Percentiles rank a stretch among this genome's conserved stretches.
Evolutionary conservation across 2,888 invertebrate species (phyloP).

Genomic region (Apotomis betuletana): DNA sequence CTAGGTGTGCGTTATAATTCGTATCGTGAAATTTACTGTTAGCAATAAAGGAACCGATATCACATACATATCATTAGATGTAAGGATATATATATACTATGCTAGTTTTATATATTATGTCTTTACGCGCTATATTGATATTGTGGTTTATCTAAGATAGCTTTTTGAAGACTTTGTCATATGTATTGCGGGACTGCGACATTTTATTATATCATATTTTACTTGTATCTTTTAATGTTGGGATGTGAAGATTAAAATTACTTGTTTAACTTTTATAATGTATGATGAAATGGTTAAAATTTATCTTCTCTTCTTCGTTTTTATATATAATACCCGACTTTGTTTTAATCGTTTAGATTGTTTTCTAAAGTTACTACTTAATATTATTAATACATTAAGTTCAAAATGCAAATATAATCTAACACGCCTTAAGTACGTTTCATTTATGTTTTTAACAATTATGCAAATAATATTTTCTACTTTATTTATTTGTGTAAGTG

Average conservation of each 20-base stretch:
- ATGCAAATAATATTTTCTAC: background rate
- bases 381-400: no score
- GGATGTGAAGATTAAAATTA: background rate
- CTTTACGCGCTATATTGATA: slow-evolving; percentile 44
- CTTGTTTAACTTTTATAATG: background rate
- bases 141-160: slow-evolving; percentile 30
- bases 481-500: background rate
- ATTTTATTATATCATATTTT: background rate
- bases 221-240: background rate
- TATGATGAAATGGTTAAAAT: background rate
- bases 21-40: slow-evolving; percentile 53
- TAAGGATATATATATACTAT: slow-evolving; percentile 63
- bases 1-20: slow-evolving; percentile 54
- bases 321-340: no score
- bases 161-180: slow-evolving; percentile 23
- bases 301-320: no score
- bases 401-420: background rate
- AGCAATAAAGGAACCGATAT: slow-evolving; percentile 77
- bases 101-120: slow-evolving; percentile 55
- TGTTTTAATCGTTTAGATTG: no score
- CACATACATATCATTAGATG: slow-evolving; percentile 78
- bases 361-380: no score
- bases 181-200: background rate
- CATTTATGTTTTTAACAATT: background rate
- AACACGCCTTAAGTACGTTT: background rate